Conservation (phyloP, 2,113 vertebrate genomes). For the Motacilla alba region DNA sequence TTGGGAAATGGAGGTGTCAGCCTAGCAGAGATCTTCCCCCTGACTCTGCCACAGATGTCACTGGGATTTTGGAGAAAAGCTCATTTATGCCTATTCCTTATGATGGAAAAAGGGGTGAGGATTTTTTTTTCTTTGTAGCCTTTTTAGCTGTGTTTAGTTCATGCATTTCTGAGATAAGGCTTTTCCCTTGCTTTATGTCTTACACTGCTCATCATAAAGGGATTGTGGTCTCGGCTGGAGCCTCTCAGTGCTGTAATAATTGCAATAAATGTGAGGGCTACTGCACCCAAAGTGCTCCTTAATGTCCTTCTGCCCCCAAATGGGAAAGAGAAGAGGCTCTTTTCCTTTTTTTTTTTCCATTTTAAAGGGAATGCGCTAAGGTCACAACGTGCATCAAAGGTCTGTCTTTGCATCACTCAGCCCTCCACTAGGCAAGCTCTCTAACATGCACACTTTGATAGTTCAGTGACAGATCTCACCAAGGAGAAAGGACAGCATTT, state of each 20-base stretch:
- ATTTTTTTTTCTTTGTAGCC: neutral
- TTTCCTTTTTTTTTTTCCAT: neutral
- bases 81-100: neutral
- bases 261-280: neutral
- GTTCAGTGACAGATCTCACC: slow-evolving; percentile 25
- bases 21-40: neutral
- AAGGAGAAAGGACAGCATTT: slow-evolving; percentile 28
- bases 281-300: neutral
- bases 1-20: neutral
- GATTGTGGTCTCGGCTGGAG: neutral
- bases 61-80: neutral
- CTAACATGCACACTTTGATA: neutral
- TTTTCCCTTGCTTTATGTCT: neutral
- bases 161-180: neutral
- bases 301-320: neutral
- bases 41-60: neutral
- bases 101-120: neutral
- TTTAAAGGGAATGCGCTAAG: neutral
- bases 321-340: neutral
- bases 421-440: neutral
- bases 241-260: neutral
- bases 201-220: neutral
- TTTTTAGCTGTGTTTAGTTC: neutral
- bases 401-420: neutral
- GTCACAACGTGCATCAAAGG: neutral